Base-by-base conservation (phyloP, 1,140 invertebrate species). In the Littorina saxatilis region DNA sequence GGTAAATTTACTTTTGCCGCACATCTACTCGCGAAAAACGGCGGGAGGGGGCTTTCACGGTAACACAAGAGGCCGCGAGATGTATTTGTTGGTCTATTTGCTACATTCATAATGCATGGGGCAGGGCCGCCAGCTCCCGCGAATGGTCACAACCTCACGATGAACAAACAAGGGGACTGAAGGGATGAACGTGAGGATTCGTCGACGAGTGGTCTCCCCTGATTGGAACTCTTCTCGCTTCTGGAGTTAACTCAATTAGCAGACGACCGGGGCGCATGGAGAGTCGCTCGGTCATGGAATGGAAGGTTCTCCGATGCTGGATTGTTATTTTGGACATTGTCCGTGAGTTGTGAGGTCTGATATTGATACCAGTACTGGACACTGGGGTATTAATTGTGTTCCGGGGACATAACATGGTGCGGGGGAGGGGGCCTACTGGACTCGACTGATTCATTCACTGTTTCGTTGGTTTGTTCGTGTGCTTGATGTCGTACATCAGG, bases 1-100 rank as follows among this genome's bases (percentile, higher is more conserved):
- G 70, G 40, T 37, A 43, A 40, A 73, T 73, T 73, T 73, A 73
- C 70, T 27, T 73, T 40, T 11, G 23, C 70, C 15, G 20, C 37
- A 73, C 37, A 43, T 73, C 70, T 73, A 73, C 70, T 73, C 40
- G 70, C 70, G 70, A 73, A 73, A 40, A 73, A 43, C 37, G 70
- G 70, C 70, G 39, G 29, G 70, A 40, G 39, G 70, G n/a, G 35
- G 4, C 70, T 73, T 73, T 73, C 43, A 43, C 70, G 39, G 70
- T 35, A 43, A 43, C 70, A n/a, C 70, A 23, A 43, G 35, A 32
- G 37, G 35, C 17, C 37, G 37, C 17, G 17, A 43, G 70, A 9
- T 39, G 70, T 73, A 43, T 39, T 43, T 73, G 37, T 73, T 72
- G 68, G 70, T 73, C 2, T 73, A 73, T 39, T 73, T 43, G 70